These are phyloP conservation scores for Litoditis marina DNA, from an alignment of 2,888 invertebrate genomes.

Conservation along the genomic window DNA sequence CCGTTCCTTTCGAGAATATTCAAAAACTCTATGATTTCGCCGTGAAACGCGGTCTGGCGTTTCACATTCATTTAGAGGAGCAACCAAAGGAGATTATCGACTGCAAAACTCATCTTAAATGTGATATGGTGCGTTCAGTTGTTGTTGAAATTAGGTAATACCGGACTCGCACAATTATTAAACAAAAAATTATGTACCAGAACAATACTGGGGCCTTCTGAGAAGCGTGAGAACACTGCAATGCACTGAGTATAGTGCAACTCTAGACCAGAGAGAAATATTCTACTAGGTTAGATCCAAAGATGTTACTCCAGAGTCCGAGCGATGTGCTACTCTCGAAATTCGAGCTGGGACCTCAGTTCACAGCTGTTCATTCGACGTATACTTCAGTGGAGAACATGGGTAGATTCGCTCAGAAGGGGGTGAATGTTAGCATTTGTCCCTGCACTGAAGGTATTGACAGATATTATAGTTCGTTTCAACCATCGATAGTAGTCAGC, in stretches of 20 bases:
- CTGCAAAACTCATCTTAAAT: constrained; percentile 26
- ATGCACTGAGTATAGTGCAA: no score
- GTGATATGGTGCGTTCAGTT: background rate
- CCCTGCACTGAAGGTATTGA: constrained; percentile 54
- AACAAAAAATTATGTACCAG: no score
- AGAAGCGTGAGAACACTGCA: no score
- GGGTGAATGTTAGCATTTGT: constrained; percentile 54
- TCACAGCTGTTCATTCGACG: constrained; percentile 58
- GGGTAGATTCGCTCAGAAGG: constrained; percentile 31
- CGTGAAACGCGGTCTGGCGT: constrained; percentile 34
- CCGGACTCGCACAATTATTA: no score
- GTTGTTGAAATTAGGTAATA: no score
- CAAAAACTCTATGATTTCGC: constrained; percentile 40
- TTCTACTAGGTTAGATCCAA: no score
- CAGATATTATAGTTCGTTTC: background rate
- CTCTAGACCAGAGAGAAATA: no score
- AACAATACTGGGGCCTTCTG: no score
- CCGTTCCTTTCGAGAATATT: constrained; percentile 46
- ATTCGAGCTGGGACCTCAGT: constrained; percentile 23
- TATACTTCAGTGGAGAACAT: constrained; percentile 45
- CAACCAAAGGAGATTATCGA: constrained; percentile 56
- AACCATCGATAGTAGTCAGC: no score
- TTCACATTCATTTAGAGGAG: constrained; percentile 61
- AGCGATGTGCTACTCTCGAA: constrained; percentile 37
- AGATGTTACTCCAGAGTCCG: no score